Conservation (phyloP, 2,888 invertebrate genomes). For the Drosophila neotestacea region DNA sequence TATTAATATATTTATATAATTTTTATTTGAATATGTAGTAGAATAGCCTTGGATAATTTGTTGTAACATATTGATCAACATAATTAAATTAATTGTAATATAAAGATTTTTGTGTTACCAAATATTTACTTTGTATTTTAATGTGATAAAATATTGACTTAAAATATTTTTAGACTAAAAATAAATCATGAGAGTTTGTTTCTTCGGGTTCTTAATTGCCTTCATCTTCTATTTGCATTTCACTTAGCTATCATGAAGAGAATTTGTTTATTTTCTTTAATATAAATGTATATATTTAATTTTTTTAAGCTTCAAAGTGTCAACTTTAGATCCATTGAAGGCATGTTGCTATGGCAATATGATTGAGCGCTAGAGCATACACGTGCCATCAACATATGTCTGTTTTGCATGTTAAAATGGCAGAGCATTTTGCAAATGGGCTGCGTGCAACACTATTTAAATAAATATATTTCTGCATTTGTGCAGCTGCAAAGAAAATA, state of each 20-base stretch:
- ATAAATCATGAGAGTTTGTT: background rate
- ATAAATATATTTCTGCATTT: constrained; percentile 59
- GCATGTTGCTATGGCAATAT: constrained; percentile 58
- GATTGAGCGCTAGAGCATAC: constrained; percentile 57
- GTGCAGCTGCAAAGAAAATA: constrained; percentile 46
- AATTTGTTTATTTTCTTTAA: constrained; percentile 1
- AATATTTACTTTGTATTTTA: background rate
- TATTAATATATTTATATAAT: background rate
- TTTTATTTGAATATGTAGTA: background rate
- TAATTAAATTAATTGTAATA: background rate
- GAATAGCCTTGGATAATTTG: too few species aligned
- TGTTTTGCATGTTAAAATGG: constrained; percentile 53
- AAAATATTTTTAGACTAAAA: background rate
- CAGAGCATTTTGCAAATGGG: constrained; percentile 48
- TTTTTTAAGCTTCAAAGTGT: constrained; percentile 12
- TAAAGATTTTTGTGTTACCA: background rate
- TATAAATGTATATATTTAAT: background rate
- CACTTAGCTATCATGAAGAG: constrained; percentile 40
- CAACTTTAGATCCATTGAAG: constrained; percentile 14
- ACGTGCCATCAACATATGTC: constrained; percentile 64
- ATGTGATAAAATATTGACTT: background rate
- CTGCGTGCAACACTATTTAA: constrained; percentile 66
- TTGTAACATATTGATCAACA: too few species aligned
- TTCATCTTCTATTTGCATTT: constrained; percentile 62
- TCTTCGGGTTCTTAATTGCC: constrained; percentile 11